These are phyloP conservation scores for Poecile atricapillus DNA, from an alignment of 2,113 vertebrate genomes.

Conservation along the genomic window DNA sequence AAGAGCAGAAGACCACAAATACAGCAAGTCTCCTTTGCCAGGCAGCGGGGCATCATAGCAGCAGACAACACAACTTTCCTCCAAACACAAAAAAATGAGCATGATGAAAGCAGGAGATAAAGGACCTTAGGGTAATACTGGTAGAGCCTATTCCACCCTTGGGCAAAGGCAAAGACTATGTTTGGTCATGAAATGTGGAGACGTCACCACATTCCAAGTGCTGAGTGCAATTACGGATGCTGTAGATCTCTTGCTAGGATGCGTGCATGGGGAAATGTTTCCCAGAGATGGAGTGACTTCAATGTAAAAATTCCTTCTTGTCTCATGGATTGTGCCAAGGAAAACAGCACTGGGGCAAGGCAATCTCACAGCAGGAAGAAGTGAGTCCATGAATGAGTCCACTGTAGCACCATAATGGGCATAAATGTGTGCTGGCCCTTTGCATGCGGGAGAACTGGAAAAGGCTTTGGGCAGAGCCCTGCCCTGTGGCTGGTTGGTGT, in stretches of 20 bases:
- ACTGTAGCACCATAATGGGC: not conserved
- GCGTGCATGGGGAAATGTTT: not conserved
- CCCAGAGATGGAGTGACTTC: not conserved
- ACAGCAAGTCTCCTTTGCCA: not conserved
- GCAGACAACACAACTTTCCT: not conserved
- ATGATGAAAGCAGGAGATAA: not conserved
- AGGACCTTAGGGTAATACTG: not conserved
- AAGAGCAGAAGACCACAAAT: not conserved
- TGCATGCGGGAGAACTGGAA: not conserved
- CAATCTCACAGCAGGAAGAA: not conserved
- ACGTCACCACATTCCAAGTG: conserved; percentile 3
- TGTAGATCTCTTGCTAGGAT: not conserved
- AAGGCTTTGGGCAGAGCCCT: not conserved
- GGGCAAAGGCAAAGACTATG: not conserved
- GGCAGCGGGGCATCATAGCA: not conserved
- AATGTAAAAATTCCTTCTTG: not conserved
- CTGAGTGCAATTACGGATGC: not conserved
- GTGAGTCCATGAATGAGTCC: not conserved
- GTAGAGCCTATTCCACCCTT: not conserved
- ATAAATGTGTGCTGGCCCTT: not conserved
- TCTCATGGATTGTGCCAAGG: not conserved
- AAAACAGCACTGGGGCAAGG: not conserved
- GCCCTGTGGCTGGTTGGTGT: not conserved
- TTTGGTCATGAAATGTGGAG: conserved; percentile 2
- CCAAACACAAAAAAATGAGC: not conserved